phyloP scores from a whole-genome alignment of 2,888 invertebrate genomes.

The Eupithecia inturbata region DNA sequence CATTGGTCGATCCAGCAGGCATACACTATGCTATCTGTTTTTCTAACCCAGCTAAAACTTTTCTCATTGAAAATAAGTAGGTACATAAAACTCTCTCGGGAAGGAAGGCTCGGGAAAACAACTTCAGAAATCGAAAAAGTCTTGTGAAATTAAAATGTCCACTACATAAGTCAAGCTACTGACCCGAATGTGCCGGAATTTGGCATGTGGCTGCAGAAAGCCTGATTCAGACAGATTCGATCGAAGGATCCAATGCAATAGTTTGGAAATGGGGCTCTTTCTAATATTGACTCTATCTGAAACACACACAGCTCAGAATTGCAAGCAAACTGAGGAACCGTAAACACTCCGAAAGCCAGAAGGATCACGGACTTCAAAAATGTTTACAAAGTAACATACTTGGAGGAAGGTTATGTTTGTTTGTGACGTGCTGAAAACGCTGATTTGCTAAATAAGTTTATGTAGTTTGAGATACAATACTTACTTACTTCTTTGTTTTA shows the following conservation, averaged over 20 bases:
- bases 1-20: neutral
- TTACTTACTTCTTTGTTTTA: neutral
- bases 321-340: neutral
- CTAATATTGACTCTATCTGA: slow-evolving; percentile 20
- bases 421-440: slow-evolving; percentile 7
- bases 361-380: slow-evolving; percentile 17
- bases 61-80: neutral
- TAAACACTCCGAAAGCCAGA: slow-evolving; percentile 10
- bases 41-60: neutral
- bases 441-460: slow-evolving; percentile 6
- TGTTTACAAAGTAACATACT: slow-evolving; percentile 15
- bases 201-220: slow-evolving; percentile 27
- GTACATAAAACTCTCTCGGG: neutral
- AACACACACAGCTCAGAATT: slow-evolving; percentile 14
- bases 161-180: slow-evolving; percentile 29
- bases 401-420: neutral
- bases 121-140: slow-evolving; percentile 14
- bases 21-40: neutral
- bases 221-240: slow-evolving; percentile 31
- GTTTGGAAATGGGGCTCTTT: slow-evolving; percentile 15
- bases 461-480: neutral
- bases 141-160: slow-evolving; percentile 29
- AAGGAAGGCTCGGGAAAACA: neutral
- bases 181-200: slow-evolving; percentile 32
- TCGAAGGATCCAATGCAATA: slow-evolving; percentile 24